Base-by-base conservation (phyloP, 1,140 invertebrate genomes). In the Cylas formicarius region DNA sequence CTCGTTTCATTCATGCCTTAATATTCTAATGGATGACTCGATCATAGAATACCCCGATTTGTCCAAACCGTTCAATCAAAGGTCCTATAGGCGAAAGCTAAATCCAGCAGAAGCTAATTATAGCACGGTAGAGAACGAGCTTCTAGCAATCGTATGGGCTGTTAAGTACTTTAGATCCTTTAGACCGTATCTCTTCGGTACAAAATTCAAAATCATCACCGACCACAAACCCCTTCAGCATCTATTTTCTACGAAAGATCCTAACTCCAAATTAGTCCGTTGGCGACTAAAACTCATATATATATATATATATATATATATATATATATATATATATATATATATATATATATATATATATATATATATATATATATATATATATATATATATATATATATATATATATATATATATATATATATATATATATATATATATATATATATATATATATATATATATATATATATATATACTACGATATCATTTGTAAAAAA, bases 181-280 rank as follows among this genome's bases (percentile, higher is more conserved):
- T 29, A 20, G 51, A 14, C 51, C 51, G 7, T 52, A 52, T 35
- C 27, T 52, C n/a, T 52, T 6, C 24, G 62, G 63, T 4, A 31
- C 34, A 19, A 53, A 54, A 48, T 67, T 68, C 19, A 55, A 20
- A 0, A 33, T 52, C n/a, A 19, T 28, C 2, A 27, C 20, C 3
- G 29, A 50, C 13, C 33, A 42, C 20, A 37, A 28, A 16, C 34
- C 40, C 11, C 35, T 49, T 20, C 18, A 47, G 14, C 24, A 37
- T 17, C 11, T 39, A n/a, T n/a, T n/a, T n/a, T n/a, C n/a, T n/a
- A n/a, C n/a, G n/a, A n/a, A n/a, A n/a, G n/a, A n/a, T n/a, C n/a
- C n/a, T n/a, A n/a, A n/a, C n/a, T n/a, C n/a, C n/a, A n/a, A n/a
- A n/a, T n/a, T n/a, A n/a, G n/a, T n/a, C n/a, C n/a, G n/a, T n/a